Percentiles rank a stretch among this genome's conserved stretches.
phyloP scores from a whole-genome alignment of 1,140 invertebrate genomes.

The Achatina immaculata region DNA sequence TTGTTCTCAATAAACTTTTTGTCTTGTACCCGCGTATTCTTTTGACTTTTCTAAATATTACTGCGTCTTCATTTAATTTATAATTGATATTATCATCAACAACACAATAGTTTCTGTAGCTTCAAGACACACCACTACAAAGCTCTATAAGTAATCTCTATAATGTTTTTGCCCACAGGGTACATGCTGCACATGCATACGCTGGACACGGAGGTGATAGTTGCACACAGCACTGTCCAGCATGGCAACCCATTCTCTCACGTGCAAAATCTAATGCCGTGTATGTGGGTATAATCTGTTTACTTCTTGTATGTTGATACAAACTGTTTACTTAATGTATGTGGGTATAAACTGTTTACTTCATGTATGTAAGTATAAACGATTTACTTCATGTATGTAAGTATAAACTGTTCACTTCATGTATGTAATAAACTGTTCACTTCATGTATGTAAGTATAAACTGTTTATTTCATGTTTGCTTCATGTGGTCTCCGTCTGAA shows the following conservation, averaged over 20 bases:
- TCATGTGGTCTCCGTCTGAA: too few species aligned
- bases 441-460: too few species aligned
- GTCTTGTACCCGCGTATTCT: background rate
- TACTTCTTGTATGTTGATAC: too few species aligned
- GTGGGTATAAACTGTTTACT: too few species aligned
- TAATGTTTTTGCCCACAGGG: slow-evolving; percentile 17
- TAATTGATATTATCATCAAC: background rate
- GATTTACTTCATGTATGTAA: too few species aligned
- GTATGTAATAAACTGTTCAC: too few species aligned
- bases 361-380: too few species aligned
- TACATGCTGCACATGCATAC: slow-evolving; percentile 40
- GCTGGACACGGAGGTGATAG: slow-evolving; percentile 35
- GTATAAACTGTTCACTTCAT: too few species aligned
- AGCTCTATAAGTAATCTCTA: background rate
- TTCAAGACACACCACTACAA: background rate
- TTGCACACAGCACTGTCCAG: slow-evolving; percentile 31
- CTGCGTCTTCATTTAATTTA: background rate
- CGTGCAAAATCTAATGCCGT: slow-evolving; percentile 24
- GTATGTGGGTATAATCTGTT: background rate
- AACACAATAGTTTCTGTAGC: background rate
- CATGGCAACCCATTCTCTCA: slow-evolving; percentile 23
- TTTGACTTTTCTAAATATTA: background rate
- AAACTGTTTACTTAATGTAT: too few species aligned
- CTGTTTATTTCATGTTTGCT: too few species aligned
- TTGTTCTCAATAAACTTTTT: background rate